phyloP scores from a whole-genome alignment of 1,140 invertebrate genomes.

The Drosophila nebulosa region DNA sequence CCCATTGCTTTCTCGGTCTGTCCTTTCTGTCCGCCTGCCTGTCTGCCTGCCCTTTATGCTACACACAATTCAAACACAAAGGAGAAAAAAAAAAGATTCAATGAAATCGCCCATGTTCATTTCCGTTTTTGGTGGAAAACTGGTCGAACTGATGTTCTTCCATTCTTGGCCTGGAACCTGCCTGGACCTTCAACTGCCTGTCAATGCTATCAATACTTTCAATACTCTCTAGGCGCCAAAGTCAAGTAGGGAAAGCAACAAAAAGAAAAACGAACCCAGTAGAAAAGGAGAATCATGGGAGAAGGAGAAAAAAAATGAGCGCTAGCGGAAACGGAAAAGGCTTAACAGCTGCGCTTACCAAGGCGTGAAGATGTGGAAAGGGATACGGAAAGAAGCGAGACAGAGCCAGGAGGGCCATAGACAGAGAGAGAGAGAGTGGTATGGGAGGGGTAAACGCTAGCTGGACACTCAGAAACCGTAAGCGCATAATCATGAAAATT shows the following conservation, averaged over 20 bases:
- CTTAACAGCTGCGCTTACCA: slow-evolving; percentile 74
- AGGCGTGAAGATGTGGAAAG: slow-evolving; percentile 25
- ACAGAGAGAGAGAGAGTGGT: neutral
- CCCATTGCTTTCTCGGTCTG: neutral
- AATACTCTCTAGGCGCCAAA: slow-evolving; percentile 56
- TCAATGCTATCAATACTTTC: slow-evolving; percentile 67
- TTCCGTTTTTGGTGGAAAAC: slow-evolving; percentile 48
- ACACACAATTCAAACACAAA: slow-evolving; percentile 24
- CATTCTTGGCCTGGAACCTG: slow-evolving; percentile 16
- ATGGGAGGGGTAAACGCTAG: neutral
- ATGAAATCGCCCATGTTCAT: slow-evolving; percentile 63
- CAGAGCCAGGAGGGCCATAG: neutral
- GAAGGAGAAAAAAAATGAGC: slow-evolving; percentile 41
- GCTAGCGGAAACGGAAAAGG: slow-evolving; percentile 70
- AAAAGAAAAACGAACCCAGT: slow-evolving; percentile 21
- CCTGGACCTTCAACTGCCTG: slow-evolving; percentile 34
- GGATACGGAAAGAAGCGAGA: slow-evolving; percentile 6
- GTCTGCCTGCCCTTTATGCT: neutral
- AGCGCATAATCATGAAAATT: slow-evolving; percentile 78
- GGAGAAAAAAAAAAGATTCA: slow-evolving; percentile 44
- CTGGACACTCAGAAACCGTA: slow-evolving; percentile 62
- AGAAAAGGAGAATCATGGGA: neutral
- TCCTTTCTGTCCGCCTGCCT: neutral
- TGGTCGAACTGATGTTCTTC: slow-evolving; percentile 11
- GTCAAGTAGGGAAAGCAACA: slow-evolving; percentile 41